Evolutionary conservation across 2,888 invertebrate species (phyloP), one percentile per base, ranked within the genome.

Genomic region (Spisula subtruncata): DNA sequence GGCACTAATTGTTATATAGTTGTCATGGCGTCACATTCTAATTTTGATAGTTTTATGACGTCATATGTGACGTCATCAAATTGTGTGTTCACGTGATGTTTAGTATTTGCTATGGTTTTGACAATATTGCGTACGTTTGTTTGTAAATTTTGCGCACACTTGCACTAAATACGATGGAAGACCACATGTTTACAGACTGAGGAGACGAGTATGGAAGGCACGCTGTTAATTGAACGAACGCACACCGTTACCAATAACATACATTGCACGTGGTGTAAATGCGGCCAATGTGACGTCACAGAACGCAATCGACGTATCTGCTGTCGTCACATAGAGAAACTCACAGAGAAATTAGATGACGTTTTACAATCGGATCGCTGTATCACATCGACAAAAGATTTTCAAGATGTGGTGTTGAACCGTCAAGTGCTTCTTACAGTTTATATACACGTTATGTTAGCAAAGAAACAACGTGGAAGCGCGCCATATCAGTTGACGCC

Each of bases 111-210:
- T 75, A 18, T 35, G n/a, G 14, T 32, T n/a, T 35, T 16, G 16
- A 75, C 75, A 75, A 75, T 75, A 35, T 83, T 71, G 75, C 84
- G 75, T 84, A 75, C 51, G 46, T 84, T 41, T 51, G 54, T 84
- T 84, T 71, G 71, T 80, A 83, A 87, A 29, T 84, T 66, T 80
- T 86, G 80, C 85, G 85, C 85, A 90, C 91, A 91, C 92, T 84
- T 92, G 92, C 92, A 93, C 93, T 93, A 94, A 94, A 93, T 94
- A 94, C 94, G 92, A 92, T 87, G 91, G 89, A 83, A 92, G 93
- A 88, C 80, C 60, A 89, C 89, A 89, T 90, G 92, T 92, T 92
- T 93, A 89, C 94, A 94, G 94, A 93, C 93, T 88, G 92, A 92
- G 32, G 93, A 94, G 83, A 92, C 93, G 51, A 90, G 87, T 60